phyloP scores from a whole-genome alignment of 2,113 vertebrate genomes.

The Dermatemys mawii region DNA sequence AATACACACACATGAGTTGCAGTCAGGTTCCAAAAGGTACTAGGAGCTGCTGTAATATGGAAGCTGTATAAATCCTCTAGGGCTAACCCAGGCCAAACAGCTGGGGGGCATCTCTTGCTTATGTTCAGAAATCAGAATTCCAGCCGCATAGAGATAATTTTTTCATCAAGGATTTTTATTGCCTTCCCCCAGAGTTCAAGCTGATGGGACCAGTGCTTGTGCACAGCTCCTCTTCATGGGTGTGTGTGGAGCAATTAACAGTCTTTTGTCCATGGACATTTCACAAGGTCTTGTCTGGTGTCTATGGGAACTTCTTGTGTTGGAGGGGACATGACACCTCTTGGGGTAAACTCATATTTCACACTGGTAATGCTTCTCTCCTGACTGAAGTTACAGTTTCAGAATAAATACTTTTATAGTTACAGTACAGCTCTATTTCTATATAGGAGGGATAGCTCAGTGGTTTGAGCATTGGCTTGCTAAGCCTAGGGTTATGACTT shows the following conservation, averaged over 20 bases:
- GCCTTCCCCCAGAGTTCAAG: neutral
- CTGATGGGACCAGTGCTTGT: neutral
- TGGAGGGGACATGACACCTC: neutral
- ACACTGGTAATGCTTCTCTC: neutral
- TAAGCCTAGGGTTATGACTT: too few species aligned
- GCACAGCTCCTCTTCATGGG: neutral
- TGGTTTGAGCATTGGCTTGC: too few species aligned
- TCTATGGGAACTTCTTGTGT: neutral
- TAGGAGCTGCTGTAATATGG: neutral
- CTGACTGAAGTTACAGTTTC: neutral
- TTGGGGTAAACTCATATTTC: neutral
- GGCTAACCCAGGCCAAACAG: neutral
- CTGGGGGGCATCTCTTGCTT: neutral
- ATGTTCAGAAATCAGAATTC: neutral
- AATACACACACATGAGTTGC: neutral
- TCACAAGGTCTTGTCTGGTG: neutral
- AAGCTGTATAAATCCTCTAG: neutral
- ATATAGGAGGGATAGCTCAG: too few species aligned
- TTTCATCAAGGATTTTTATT: neutral
- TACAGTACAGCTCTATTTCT: too few species aligned
- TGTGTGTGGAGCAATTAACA: neutral
- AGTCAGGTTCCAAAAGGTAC: neutral
- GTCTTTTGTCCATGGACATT: neutral
- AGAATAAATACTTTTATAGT: neutral
- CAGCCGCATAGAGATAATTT: neutral